These are phyloP conservation scores for Larimichthys crocea DNA, from an alignment of 2,113 vertebrate genomes.

Conservation along the genomic window DNA sequence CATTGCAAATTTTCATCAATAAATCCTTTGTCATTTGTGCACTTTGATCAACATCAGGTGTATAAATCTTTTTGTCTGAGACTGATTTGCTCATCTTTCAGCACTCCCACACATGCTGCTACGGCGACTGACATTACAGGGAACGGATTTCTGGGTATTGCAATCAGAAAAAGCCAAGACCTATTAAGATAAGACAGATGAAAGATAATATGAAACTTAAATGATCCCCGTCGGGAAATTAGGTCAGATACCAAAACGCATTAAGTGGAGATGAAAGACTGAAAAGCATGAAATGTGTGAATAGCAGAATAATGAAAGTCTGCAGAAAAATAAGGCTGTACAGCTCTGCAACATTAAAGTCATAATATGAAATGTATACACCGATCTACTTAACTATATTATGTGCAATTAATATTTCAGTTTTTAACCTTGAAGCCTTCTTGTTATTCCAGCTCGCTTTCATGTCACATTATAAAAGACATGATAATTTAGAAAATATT, in stretches of 20 bases:
- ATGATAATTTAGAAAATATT: background rate
- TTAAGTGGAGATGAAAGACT: conserved; percentile 48
- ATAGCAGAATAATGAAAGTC: conserved; percentile 31
- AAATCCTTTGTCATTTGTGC: conserved; percentile 39
- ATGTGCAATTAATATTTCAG: background rate
- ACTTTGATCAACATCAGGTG: conserved; percentile 73
- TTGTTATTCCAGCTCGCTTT: background rate
- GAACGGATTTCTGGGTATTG: conserved; percentile 47
- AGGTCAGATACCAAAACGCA: conserved; percentile 51
- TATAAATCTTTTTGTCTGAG: conserved; percentile 54
- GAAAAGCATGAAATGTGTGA: conserved; percentile 44
- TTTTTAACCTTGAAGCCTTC: background rate
- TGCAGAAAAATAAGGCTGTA: conserved; percentile 2
- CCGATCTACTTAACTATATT: background rate
- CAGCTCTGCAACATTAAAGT: background rate
- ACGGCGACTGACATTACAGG: conserved; percentile 21
- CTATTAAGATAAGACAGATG: conserved; percentile 74
- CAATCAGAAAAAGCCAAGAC: conserved; percentile 57
- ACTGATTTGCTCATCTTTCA: conserved; percentile 26
- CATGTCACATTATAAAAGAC: background rate
- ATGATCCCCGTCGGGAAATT: conserved; percentile 65
- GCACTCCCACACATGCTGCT: conserved; percentile 37
- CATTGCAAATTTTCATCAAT: conserved; percentile 45
- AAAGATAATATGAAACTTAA: conserved; percentile 67
- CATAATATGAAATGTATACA: background rate